Percentiles rank a stretch among this genome's conserved stretches.
Conservation (phyloP, 2,113 vertebrate genomes). For the Numenius arquata region DNA sequence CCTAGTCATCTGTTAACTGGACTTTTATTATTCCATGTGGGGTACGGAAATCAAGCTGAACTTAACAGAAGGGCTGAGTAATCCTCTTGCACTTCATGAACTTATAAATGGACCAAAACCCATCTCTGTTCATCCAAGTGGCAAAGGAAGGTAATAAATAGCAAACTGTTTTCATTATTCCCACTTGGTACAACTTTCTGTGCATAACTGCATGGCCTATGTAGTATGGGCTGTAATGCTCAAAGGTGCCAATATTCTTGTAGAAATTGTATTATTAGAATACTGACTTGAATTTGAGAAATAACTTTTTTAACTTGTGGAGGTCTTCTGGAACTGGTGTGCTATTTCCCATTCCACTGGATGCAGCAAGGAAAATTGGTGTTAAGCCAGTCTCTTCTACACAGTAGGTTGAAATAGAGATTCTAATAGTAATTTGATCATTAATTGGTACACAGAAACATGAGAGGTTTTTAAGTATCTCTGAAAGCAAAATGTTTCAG, state of each 20-base stretch:
- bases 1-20: not conserved
- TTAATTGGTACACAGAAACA: not conserved
- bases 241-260: not conserved
- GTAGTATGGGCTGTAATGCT: not conserved
- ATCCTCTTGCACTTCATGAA: not conserved
- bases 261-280: not conserved
- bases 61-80: not conserved
- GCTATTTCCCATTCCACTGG: not conserved
- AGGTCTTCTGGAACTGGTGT: not conserved
- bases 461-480: not conserved
- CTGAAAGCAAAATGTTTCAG: not conserved
- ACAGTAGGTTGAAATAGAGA: not conserved
- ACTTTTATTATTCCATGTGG: not conserved
- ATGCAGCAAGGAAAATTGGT: not conserved
- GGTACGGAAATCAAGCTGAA: not conserved
- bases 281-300: not conserved
- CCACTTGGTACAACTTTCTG: not conserved
- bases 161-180: not conserved
- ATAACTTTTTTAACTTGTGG: not conserved
- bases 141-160: not conserved
- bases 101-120: not conserved
- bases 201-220: not conserved
- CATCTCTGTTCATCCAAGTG: not conserved
- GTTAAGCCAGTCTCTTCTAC: not conserved
- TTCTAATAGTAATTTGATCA: not conserved